phyloP scores from a whole-genome alignment of 2,113 vertebrate species.

The Progne subis region DNA sequence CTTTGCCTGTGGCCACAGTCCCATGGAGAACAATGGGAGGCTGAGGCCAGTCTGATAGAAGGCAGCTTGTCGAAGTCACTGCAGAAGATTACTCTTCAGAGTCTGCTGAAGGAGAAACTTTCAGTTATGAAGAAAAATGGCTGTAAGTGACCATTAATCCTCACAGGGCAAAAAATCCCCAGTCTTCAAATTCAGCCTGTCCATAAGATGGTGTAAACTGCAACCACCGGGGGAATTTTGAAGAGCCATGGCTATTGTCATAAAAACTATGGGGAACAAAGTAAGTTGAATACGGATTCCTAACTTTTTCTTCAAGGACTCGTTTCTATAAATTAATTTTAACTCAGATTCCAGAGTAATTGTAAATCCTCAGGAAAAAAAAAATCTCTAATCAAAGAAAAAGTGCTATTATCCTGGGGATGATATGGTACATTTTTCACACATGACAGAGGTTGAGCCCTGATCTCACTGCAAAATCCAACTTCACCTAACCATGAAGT shows the following conservation, averaged over 20 bases:
- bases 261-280: background rate
- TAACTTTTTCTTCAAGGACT: slow-evolving; percentile 40
- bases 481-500: background rate
- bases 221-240: background rate
- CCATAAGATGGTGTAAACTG: background rate
- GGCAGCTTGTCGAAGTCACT: background rate
- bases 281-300: background rate
- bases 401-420: slow-evolving; percentile 18
- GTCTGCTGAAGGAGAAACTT: slow-evolving; percentile 60
- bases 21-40: slow-evolving; percentile 39
- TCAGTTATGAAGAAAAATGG: slow-evolving; percentile 41
- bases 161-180: background rate
- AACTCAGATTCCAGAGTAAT: slow-evolving; percentile 29
- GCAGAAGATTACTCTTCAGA: slow-evolving; percentile 48
- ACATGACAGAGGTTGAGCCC: slow-evolving; percentile 44
- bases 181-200: slow-evolving; percentile 10
- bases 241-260: background rate
- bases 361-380: slow-evolving; percentile 3
- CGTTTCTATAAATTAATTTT: slow-evolving; percentile 38
- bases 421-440: slow-evolving; percentile 52
- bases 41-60: background rate
- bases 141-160: slow-evolving; percentile 13
- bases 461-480: slow-evolving; percentile 24
- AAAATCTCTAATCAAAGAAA: slow-evolving; percentile 22
- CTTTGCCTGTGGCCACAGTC: slow-evolving; percentile 25